Conservation (phyloP, 2,797 vertebrate species). For the Clamator glandarius region DNA sequence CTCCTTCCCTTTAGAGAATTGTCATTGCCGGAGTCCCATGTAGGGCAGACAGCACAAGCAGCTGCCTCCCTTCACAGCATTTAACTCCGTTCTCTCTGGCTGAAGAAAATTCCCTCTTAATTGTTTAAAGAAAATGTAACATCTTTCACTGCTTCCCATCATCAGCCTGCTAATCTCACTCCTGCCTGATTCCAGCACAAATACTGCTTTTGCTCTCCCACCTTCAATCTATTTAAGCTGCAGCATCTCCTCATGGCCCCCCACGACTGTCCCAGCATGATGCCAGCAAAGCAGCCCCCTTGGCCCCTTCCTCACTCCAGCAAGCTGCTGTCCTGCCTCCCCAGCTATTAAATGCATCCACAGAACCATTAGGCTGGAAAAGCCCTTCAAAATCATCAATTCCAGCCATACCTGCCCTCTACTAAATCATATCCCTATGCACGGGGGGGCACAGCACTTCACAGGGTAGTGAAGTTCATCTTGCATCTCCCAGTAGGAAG, state of each 20-base stretch:
- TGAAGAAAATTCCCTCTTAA: neutral
- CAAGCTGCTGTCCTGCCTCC: fast-evolving
- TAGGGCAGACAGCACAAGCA: conserved; percentile 39
- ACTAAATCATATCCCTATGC: no score
- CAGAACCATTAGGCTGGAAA: no score
- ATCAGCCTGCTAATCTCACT: neutral
- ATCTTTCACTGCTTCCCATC: neutral
- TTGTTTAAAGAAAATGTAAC: neutral
- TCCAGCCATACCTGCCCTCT: no score
- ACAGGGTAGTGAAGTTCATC: neutral
- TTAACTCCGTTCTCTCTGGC: neutral
- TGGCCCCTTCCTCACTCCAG: neutral
- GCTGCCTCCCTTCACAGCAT: neutral
- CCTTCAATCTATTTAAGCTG: neutral
- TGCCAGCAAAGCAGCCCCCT: neutral
- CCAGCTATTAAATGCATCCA: neutral
- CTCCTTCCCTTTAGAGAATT: conserved; percentile 38
- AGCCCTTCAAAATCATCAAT: no score
- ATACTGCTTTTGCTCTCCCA: neutral
- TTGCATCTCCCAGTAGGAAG: neutral
- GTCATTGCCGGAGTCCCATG: conserved; percentile 26
- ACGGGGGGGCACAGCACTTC: neutral
- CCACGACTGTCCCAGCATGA: neutral
- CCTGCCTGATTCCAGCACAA: neutral
- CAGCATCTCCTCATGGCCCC: neutral